These are phyloP conservation scores for Lysandra bellargus DNA, from an alignment of 2,888 invertebrate species.

Conservation along the genomic window DNA sequence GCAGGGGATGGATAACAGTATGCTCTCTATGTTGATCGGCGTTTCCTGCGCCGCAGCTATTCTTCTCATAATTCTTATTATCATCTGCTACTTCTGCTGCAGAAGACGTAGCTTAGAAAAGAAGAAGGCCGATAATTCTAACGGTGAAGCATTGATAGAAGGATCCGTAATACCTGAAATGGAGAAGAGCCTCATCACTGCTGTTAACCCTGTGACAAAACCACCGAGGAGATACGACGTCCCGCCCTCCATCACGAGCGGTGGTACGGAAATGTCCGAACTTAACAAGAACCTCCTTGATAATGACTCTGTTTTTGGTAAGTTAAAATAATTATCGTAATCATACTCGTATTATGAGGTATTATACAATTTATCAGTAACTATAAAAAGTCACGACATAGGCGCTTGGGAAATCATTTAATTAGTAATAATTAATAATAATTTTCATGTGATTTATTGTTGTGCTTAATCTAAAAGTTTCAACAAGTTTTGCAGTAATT, in stretches of 20 bases:
- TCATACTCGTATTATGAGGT: no score
- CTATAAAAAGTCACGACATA: no score
- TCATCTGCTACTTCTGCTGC: constrained; percentile 81
- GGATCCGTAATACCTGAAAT: constrained; percentile 90
- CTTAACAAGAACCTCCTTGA: constrained; percentile 90
- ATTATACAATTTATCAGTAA: no score
- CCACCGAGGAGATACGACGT: constrained; percentile 89
- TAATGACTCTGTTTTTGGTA: constrained; percentile 89
- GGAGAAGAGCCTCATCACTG: constrained; percentile 91
- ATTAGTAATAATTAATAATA: no score
- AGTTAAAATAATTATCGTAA: constrained; percentile 54
- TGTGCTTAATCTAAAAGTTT: no score
- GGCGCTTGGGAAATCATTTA: no score
- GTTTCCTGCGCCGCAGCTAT: constrained; percentile 72
- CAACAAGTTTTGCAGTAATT: no score
- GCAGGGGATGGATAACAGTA: constrained; percentile 78
- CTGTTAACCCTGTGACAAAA: constrained; percentile 92
- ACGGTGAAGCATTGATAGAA: constrained; percentile 86
- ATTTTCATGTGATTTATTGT: no score
- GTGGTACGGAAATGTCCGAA: constrained; percentile 90
- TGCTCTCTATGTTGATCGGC: constrained; percentile 78
- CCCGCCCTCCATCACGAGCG: constrained; percentile 85
- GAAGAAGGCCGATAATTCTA: constrained; percentile 82
- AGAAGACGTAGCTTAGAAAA: constrained; percentile 77
- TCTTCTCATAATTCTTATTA: constrained; percentile 71